Evolutionary conservation across 2,113 vertebrate species (phyloP).

Genomic region (Electrona antarctica): DNA sequence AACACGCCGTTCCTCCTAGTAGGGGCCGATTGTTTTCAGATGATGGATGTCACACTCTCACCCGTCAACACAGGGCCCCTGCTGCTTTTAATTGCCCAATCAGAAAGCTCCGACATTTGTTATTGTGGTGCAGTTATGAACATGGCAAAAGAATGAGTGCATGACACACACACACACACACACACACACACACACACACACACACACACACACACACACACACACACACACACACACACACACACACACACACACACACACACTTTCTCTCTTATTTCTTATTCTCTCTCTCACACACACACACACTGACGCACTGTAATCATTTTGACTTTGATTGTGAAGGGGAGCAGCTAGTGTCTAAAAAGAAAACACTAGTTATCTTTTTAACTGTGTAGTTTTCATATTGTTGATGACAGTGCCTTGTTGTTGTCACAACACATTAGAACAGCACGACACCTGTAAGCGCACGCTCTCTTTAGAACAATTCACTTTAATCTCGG

Average conservation of each 20-base stretch:
- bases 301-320: constrained; percentile 4
- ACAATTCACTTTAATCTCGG: constrained; percentile 66
- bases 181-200: constrained; percentile 6
- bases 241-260: not conserved
- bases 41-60: constrained; percentile 77
- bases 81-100: constrained; percentile 80
- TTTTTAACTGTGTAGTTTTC: constrained; percentile 29
- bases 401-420: constrained; percentile 40
- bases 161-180: constrained; percentile 36
- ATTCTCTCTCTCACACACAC: not conserved
- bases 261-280: no score
- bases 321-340: constrained; percentile 42
- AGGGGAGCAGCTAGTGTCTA: constrained; percentile 26
- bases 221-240: not conserved
- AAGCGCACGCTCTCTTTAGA: constrained; percentile 57
- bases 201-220: constrained; percentile 19
- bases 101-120: constrained; percentile 76
- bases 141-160: constrained; percentile 17
- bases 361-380: constrained; percentile 36
- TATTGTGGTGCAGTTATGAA: constrained; percentile 73
- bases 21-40: constrained; percentile 70
- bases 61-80: constrained; percentile 70
- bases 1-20: constrained; percentile 43
- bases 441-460: constrained; percentile 62
- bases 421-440: constrained; percentile 62